Evolutionary conservation across 1,140 invertebrate genomes (phyloP).

Genomic region (Drosophila melanica): DNA sequence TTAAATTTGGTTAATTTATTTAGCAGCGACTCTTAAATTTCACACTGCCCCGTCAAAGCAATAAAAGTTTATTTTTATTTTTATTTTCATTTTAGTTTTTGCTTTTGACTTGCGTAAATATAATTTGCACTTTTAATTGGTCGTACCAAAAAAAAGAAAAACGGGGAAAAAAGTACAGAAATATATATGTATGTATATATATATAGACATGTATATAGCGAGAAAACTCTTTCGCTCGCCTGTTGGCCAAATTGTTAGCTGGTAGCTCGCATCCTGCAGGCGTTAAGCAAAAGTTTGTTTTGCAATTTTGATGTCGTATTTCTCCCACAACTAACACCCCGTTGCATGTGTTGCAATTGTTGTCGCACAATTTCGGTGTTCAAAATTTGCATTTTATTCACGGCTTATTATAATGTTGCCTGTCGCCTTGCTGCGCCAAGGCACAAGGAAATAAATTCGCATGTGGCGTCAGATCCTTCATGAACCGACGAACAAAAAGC

Average conservation of each 20-base stretch:
- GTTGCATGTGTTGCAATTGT: slow-evolving; percentile 44
- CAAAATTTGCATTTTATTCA: slow-evolving; percentile 56
- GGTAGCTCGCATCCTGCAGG: slow-evolving; percentile 38
- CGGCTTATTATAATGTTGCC: slow-evolving; percentile 44
- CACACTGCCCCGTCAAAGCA: not conserved
- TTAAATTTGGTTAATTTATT: not conserved
- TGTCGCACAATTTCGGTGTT: slow-evolving; percentile 45
- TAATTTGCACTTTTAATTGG: slow-evolving; percentile 69
- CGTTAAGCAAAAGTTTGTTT: slow-evolving; percentile 44
- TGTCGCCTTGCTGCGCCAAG: not conserved
- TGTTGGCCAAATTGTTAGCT: slow-evolving; percentile 46
- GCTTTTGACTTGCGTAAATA: slow-evolving; percentile 31
- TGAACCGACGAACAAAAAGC: slow-evolving; percentile 25
- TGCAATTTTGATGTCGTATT: slow-evolving; percentile 44
- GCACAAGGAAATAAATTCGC: not conserved
- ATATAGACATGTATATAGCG: too few species aligned
- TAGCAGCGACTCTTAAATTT: not conserved
- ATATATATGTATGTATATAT: too few species aligned
- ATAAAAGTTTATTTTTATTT: not conserved
- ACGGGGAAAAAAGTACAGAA: not conserved
- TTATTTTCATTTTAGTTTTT: slow-evolving; percentile 13
- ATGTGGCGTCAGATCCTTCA: slow-evolving; percentile 3
- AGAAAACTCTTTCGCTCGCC: not conserved
- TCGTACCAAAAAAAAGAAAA: slow-evolving; percentile 13
- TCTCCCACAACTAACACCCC: not conserved